A percentile compares a stretch with the other conserved stretches of the same genome.
phyloP scores from a whole-genome alignment of 1,140 invertebrate species.

The Theocolax elegans region DNA sequence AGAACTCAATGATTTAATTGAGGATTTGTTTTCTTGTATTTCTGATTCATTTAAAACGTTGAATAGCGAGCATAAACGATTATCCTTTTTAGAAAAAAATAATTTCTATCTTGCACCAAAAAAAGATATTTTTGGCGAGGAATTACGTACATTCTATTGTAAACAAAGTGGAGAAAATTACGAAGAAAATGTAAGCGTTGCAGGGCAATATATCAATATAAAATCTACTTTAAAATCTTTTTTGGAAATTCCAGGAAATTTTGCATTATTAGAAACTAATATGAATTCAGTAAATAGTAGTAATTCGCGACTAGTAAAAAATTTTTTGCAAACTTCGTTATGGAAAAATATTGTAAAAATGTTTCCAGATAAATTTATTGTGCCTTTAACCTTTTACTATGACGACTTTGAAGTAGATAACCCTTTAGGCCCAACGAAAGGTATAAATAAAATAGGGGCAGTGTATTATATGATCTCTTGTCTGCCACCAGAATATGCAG shows the following conservation, averaged over 20 bases:
- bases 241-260: constrained; percentile 36
- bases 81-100: neutral
- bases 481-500: constrained; percentile 40
- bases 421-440: constrained; percentile 24
- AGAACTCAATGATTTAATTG: neutral
- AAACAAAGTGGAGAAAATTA: constrained; percentile 17
- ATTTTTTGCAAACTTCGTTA: constrained; percentile 40
- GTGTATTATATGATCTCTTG: constrained; percentile 39
- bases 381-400: constrained; percentile 42
- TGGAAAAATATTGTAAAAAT: constrained; percentile 38
- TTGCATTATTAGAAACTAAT: constrained; percentile 21
- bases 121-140: constrained; percentile 9
- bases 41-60: neutral
- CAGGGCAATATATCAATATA: constrained; percentile 24
- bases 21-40: no score
- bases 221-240: constrained; percentile 26
- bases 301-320: constrained; percentile 9
- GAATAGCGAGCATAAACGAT: neutral
- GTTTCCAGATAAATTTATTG: constrained; percentile 36
- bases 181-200: constrained; percentile 21
- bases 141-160: constrained; percentile 29
- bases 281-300: constrained; percentile 10
- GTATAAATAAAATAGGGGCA: constrained; percentile 37
- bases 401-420: constrained; percentile 44
- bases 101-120: neutral